Base-by-base conservation (phyloP, 2,113 vertebrate genomes). In the Delphinus delphis region DNA sequence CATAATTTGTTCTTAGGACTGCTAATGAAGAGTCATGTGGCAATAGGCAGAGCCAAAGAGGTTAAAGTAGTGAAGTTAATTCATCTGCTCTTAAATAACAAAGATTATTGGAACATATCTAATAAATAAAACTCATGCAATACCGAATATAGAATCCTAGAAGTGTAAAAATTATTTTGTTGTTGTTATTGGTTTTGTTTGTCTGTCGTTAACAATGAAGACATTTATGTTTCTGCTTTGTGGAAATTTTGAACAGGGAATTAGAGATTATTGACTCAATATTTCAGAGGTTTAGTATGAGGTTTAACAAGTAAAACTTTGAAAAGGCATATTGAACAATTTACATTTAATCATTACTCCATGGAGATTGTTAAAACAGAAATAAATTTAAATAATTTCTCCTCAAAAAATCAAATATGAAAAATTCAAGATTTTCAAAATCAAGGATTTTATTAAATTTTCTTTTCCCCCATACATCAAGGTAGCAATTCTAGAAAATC, bases 151-250 rank as follows among this genome's bases (percentile, higher is more conserved):
- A 58, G 2, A 6, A 63, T 87, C 36, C 63, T 47, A 73, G 47
- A 89, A 85, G 38, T 53, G 82, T 74, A 33, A 62, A 95, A 96
- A 91, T 53, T 31, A 2, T 93, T 88, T 68, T 83, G 20, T 47
- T 95, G 14, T n/a, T 90, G 4, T 76, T 18, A 36, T 21, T 93
- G 26, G 21, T 74, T 95, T 93, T 36, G 6, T 77, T n/a, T 62
- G 21, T 77, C 36, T 87, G 44, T 88, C 63, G 68, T 47, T 18
- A 71, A 92, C 26, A 83, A 73, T 60, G 53, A 47, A 88, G 36
- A 38, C 31, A 93, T 89, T 31, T 82, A 38, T 88, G 58, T 33
- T 88, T 96, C 38, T 79, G 60, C 62, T 93, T 79, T 87, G n/a
- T 63, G 47, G 25, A 82, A 92, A 50, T 41, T 88, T 65, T 88